A percentile compares a stretch with the other conserved stretches of the same genome.
Evolutionary conservation across 2,113 vertebrate genomes (phyloP).

Genomic region (Leucopternis melanops): DNA sequence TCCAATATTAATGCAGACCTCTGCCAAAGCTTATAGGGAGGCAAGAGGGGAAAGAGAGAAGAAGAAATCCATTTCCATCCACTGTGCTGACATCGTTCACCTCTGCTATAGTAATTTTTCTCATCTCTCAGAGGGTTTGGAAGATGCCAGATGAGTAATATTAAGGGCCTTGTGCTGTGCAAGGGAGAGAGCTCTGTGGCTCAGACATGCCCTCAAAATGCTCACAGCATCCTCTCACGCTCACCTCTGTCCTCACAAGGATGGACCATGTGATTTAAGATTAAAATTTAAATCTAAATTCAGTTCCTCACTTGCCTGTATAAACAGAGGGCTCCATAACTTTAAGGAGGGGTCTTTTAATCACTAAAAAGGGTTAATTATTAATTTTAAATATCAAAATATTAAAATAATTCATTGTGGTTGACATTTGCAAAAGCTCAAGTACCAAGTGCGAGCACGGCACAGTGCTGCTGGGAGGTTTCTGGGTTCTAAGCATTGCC

Average conservation of each 20-base stretch:
- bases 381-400: not conserved
- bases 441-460: fast-evolving
- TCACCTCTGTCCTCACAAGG: not conserved
- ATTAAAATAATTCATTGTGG: not conserved
- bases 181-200: not conserved
- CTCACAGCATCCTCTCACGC: not conserved
- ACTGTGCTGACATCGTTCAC: not conserved
- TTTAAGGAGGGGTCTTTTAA: not conserved
- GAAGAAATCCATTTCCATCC: not conserved
- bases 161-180: not conserved
- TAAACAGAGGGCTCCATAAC: not conserved
- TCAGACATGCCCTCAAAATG: not conserved
- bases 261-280: not conserved
- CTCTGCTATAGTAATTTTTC: not conserved
- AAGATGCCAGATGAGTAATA: not conserved
- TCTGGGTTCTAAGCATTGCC: not conserved
- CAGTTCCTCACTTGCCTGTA: not conserved
- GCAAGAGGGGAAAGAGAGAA: not conserved
- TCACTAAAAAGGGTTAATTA: not conserved
- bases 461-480: not conserved
- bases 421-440: not conserved
- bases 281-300: not conserved
- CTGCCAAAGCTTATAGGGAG: not conserved
- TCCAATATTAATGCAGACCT: not conserved
- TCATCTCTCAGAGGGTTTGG: not conserved